Evolutionary conservation across 2,113 vertebrate species (phyloP).

Genomic region (Oreocharis arfaki): DNA sequence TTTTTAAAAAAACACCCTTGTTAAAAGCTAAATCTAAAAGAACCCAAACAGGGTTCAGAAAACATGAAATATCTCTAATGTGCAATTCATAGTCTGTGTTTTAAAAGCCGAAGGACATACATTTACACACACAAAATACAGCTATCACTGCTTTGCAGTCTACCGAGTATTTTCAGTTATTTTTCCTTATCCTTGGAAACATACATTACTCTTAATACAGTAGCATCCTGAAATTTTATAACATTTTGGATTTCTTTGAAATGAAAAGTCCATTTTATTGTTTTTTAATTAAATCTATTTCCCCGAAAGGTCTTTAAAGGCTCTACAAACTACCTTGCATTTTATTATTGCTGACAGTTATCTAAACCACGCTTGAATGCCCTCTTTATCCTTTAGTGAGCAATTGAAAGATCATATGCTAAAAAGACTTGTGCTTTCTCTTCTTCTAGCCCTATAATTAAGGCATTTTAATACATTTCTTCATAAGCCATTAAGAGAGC

Average conservation of each 20-base stretch:
- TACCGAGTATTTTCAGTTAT: conserved; percentile 30
- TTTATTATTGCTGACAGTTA: conserved; percentile 75
- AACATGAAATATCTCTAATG: neutral
- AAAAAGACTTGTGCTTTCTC: conserved; percentile 68
- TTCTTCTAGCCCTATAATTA: conserved; percentile 72
- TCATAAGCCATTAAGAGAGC: conserved; percentile 64
- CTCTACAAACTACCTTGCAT: conserved; percentile 65
- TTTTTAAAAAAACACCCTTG: neutral
- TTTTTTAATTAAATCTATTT: conserved; percentile 77
- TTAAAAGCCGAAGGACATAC: neutral
- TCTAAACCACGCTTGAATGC: conserved; percentile 73
- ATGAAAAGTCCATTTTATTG: conserved; percentile 65
- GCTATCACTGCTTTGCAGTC: neutral
- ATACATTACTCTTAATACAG: conserved; percentile 37
- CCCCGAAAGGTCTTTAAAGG: conserved; percentile 66
- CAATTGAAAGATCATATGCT: conserved; percentile 76
- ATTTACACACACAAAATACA: conserved; percentile 25
- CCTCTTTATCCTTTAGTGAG: conserved; percentile 74
- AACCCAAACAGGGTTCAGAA: neutral
- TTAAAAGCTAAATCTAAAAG: neutral
- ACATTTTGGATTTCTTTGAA: conserved; percentile 68
- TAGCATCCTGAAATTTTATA: conserved; percentile 64
- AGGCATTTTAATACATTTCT: conserved; percentile 69
- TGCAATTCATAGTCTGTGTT: neutral
- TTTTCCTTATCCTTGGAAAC: conserved; percentile 36